Conservation (phyloP, 2,888 invertebrate species). For the Catocala sponsa region DNA sequence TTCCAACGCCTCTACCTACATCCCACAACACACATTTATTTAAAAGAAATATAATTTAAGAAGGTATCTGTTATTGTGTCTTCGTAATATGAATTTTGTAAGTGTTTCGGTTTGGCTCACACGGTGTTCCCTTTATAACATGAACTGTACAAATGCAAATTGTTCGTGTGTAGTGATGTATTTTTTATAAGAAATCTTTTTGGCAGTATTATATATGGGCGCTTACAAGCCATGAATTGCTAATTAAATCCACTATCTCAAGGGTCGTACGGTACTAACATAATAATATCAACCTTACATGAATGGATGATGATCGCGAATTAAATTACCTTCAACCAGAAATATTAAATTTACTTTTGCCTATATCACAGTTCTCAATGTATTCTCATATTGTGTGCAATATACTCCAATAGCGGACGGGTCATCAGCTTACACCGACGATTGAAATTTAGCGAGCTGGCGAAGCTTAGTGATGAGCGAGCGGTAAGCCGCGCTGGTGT, state of each 20-base stretch:
- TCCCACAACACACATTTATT: conserved; percentile 5
- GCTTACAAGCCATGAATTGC: not conserved
- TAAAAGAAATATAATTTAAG: not conserved
- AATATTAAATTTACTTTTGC: not conserved
- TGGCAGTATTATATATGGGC: not conserved
- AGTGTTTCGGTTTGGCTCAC: too few relatives aligned
- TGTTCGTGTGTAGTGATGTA: too few relatives aligned
- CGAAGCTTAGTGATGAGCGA: too few relatives aligned
- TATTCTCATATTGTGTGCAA: not conserved
- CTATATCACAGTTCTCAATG: not conserved
- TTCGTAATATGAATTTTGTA: not conserved
- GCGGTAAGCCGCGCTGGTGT: too few relatives aligned
- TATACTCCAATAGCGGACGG: not conserved
- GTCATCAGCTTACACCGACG: too few relatives aligned
- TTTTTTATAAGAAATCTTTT: too few relatives aligned
- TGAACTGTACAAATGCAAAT: too few relatives aligned
- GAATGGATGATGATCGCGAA: conserved; percentile 4
- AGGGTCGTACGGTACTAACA: not conserved
- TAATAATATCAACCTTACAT: conserved; percentile 2
- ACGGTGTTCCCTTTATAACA: too few relatives aligned
- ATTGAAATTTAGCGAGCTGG: too few relatives aligned
- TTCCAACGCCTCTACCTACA: conserved; percentile 92
- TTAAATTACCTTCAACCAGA: conserved; percentile 1
- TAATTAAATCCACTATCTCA: not conserved
- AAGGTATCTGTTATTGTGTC: not conserved